Evolutionary conservation across 64 coral and sea anemone species (phyloP), one percentile per base, ranked within the genome.

Genomic region (Stylophora pistillata): DNA sequence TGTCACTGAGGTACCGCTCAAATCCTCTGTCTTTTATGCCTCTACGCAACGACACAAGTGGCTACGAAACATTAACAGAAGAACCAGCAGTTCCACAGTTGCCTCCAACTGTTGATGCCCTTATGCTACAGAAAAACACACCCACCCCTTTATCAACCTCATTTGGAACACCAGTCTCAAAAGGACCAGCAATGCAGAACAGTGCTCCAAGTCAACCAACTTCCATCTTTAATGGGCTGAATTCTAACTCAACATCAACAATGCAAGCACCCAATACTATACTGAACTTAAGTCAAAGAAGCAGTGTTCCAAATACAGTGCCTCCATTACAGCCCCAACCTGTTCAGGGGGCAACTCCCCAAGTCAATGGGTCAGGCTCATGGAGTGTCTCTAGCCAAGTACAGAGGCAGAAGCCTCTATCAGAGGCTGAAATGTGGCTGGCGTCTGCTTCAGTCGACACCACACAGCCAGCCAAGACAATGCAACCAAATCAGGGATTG

Each of bases 1-100:
- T 90, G 90, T 99, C 97, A 10, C 85, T 99, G 32, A 89, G 97
- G 33, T 99, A 99, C 68, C 93, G 93, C 7, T 99, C 97, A 3
- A 95, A 94, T 58, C 97, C 97, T 15, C 73, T 99, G 71, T 93
- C 93, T 5, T 89, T 99, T 33, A 88, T 82, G 28, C 97, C 97
- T 3, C 71, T 99, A 66, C 92, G 79, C 78, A 85, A 81, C 47
- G 97, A 92, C 25, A 77, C 81, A 54, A 69, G 55, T 69, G 95
- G 91, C 16, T 99, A 99, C 81, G 93, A 95, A 89, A 89, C 94
- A 47, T 81, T 99, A 23, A 25, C 80, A 71, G 97, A 99, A 77
- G 97, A 99, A 31, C 64, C 93, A 13, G n/a, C 81, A 63, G 83
- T 94, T 71, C 97, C 97, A 5, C 86, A 89, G 34, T 84, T 99